Percentiles rank a stretch among this genome's conserved stretches.
Evolutionary conservation across 1,140 invertebrate species (phyloP).

Genomic region (Calycopis cecrops): DNA sequence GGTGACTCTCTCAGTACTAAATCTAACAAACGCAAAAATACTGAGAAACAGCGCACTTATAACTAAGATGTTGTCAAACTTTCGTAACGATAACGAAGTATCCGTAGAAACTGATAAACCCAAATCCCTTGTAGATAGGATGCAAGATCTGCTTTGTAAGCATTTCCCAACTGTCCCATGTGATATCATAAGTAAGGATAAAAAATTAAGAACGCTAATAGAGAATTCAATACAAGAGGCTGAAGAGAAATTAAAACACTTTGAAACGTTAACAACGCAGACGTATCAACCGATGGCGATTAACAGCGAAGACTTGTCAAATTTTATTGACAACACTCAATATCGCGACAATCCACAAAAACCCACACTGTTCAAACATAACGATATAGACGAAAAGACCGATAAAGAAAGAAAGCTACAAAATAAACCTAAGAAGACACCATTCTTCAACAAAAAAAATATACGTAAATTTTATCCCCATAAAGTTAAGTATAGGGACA

Average conservation of each 20-base stretch:
- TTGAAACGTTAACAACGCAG: slow-evolving; percentile 40
- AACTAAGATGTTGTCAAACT: slow-evolving; percentile 57
- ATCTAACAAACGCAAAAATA: slow-evolving; percentile 33
- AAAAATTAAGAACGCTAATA: slow-evolving; percentile 47
- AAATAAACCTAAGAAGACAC: slow-evolving; percentile 27
- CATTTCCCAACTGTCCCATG: slow-evolving; percentile 59
- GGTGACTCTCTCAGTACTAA: slow-evolving; percentile 15
- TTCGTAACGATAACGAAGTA: slow-evolving; percentile 36
- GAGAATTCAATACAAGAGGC: slow-evolving; percentile 55
- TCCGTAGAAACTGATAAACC: slow-evolving; percentile 12
- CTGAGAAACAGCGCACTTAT: slow-evolving; percentile 57
- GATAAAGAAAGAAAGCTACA: slow-evolving; percentile 29
- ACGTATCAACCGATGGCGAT: slow-evolving; percentile 33
- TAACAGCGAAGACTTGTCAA: slow-evolving; percentile 47
- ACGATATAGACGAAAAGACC: slow-evolving; percentile 24
- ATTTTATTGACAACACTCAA: slow-evolving; percentile 30
- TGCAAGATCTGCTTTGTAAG: slow-evolving; percentile 58
- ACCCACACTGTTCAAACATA: slow-evolving; percentile 25
- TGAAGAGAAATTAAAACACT: slow-evolving; percentile 38
- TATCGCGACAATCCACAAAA: slow-evolving; percentile 19
- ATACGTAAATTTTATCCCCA: slow-evolving; percentile 58
- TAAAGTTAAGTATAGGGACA: slow-evolving; percentile 58
- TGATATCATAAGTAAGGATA: slow-evolving; percentile 45
- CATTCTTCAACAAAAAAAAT: slow-evolving; percentile 49
- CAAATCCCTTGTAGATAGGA: slow-evolving; percentile 35